These are phyloP conservation scores for Syritta pipiens DNA, from an alignment of 2,888 invertebrate genomes.

Conservation along the genomic window DNA sequence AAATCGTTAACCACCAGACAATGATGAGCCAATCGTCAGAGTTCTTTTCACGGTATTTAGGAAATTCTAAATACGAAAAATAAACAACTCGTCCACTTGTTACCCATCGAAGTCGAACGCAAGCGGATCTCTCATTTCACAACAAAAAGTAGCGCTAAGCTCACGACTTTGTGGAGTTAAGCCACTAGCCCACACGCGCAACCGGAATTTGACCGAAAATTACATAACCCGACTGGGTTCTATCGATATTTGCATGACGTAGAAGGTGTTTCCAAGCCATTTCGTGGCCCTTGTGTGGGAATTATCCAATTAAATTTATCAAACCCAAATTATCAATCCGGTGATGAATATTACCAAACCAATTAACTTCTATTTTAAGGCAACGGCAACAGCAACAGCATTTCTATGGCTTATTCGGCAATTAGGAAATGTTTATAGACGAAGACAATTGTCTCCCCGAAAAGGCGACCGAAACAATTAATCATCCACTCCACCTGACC, in stretches of 20 bases:
- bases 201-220: constrained; percentile 23
- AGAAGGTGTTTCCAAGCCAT: constrained; percentile 24
- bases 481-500: constrained; percentile 18
- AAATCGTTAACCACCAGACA: too few species aligned
- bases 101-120: too few species aligned
- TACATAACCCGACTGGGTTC: neutral
- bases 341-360: neutral
- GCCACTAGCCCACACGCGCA: neutral
- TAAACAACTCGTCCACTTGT: too few species aligned
- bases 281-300: neutral
- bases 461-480: neutral
- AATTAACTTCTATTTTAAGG: constrained; percentile 15
- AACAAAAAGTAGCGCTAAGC: too few species aligned
- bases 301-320: constrained; percentile 11
- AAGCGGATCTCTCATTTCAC: neutral
- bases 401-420: constrained; percentile 4
- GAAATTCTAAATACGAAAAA: too few species aligned
- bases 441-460: neutral
- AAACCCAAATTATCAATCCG: neutral
- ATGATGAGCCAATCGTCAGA: too few species aligned
- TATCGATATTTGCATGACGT: neutral
- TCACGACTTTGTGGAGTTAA: too few species aligned
- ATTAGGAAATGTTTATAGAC: neutral
- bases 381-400: neutral
- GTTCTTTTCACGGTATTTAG: too few species aligned